These are phyloP conservation scores for Tenebrosternarchus preto DNA, from an alignment of 2,113 vertebrate species.

Conservation along the genomic window DNA sequence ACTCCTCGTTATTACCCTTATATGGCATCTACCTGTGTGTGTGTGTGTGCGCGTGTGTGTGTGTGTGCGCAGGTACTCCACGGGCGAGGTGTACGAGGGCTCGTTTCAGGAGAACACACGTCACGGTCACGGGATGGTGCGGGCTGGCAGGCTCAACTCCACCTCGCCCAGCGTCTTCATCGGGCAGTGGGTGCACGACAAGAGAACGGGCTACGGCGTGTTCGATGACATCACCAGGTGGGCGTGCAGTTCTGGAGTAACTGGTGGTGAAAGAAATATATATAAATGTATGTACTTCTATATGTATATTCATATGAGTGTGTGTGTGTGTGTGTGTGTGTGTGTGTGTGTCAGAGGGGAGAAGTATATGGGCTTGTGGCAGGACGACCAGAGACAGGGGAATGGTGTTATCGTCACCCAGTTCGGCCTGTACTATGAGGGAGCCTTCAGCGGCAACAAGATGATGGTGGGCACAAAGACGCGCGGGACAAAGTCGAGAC, in stretches of 20 bases:
- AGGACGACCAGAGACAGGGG: conserved; percentile 89
- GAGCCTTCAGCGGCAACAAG: conserved; percentile 91
- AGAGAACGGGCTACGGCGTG: conserved; percentile 93
- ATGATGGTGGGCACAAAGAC: conserved; percentile 94
- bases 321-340: conserved; percentile 3
- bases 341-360: conserved; percentile 79
- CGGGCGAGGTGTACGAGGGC: conserved; percentile 92
- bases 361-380: conserved; percentile 98
- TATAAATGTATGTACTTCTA: too few species aligned
- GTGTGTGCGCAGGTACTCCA: conserved; percentile 80
- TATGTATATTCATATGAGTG: not conserved
- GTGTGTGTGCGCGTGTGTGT: conserved; percentile 11
- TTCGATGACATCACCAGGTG: conserved; percentile 98
- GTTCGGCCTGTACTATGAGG: conserved; percentile 96
- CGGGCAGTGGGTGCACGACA: conserved; percentile 93
- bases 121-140: conserved; percentile 93
- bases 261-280: too few species aligned
- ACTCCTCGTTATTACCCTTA: too few species aligned
- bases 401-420: conserved; percentile 96
- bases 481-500: too few species aligned
- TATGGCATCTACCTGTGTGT: too few species aligned
- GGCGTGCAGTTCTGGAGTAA: too few species aligned
- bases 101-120: conserved; percentile 92
- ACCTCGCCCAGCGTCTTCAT: conserved; percentile 96
- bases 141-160: conserved; percentile 91